Evolutionary conservation across 2,888 invertebrate genomes (phyloP), one percentile per base, ranked within the genome.

Genomic region (Rhaphigaster nebulosa): DNA sequence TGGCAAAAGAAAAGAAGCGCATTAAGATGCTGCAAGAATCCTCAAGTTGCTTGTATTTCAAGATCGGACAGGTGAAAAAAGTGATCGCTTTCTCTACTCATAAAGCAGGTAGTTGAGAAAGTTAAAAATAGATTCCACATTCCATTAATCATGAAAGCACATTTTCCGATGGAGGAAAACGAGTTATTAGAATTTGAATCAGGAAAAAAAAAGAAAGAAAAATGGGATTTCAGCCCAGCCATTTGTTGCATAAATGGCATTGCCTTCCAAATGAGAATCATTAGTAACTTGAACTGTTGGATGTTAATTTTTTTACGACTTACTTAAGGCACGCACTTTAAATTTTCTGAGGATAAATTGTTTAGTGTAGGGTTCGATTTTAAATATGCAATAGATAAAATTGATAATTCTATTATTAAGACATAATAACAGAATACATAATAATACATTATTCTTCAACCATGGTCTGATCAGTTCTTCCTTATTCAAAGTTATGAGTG

Each of bases 91-190:
- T 84, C 84, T 84, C 84, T 84, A 18, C 84, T 84, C 84, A 84
- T 84, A 45, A 84, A 84, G 45, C 84, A 45, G 84, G 45, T 84
- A 84, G 84, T 50, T 84, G 84, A 84, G 84, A 84, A 84, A 84
- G 84, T 84, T 84, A 84, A 84, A 84, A 84, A 84, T 84, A 84
- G 84, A 45, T 84, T 45, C 84, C 41, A 84, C 84, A 84, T 84
- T 84, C 84, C 84, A 84, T 84, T 84, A 84, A 84, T 84, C 84
- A 84, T 84, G 45, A 23, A 84, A 50, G 84, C n/a, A 84, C 23
- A 84, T 84, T 84, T 84, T 84, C 84, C 84, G 84, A 84, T 50
- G 1, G n/a, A 84, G 45, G 6, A 84, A 84, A 84, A 84, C 45
- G 8, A 84, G 84, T 84, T 84, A 38, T 38, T 45, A 84, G 45